phyloP scores from a whole-genome alignment of 1,140 invertebrate genomes.

The Caenorhabditis latens region DNA sequence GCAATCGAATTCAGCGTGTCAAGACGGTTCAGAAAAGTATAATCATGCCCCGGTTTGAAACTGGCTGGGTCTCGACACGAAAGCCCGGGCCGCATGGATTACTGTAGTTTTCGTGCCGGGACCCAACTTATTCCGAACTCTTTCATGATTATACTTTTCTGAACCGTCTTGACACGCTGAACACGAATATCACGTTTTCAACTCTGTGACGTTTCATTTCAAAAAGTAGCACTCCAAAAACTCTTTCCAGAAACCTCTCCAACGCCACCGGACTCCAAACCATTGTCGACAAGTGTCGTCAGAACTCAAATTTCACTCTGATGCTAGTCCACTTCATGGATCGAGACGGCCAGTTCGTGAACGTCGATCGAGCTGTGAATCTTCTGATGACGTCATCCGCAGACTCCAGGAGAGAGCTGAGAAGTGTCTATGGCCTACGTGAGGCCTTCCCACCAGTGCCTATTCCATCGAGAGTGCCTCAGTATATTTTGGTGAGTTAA shows the following conservation, averaged over 20 bases:
- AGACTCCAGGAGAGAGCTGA: constrained; percentile 30
- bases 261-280: constrained; percentile 58
- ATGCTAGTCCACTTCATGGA: constrained; percentile 63
- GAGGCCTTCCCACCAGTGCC: constrained; percentile 38
- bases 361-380: constrained; percentile 57
- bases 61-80: too few species aligned
- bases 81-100: too few species aligned
- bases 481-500: constrained; percentile 1
- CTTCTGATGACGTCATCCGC: constrained; percentile 56
- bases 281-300: constrained; percentile 56
- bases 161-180: neutral
- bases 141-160: too few species aligned
- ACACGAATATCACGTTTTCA: neutral
- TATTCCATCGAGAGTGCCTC: constrained; percentile 7
- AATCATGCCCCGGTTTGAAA: too few species aligned
- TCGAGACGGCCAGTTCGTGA: constrained; percentile 38
- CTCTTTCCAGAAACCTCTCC: constrained; percentile 59
- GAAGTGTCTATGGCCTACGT: constrained; percentile 56
- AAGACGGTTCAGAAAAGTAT: too few species aligned
- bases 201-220: neutral
- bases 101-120: too few species aligned
- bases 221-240: neutral
- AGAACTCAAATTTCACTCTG: constrained; percentile 61
- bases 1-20: too few species aligned
- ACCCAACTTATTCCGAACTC: too few species aligned